Evolutionary conservation across 2,888 invertebrate genomes (phyloP).

Genomic region (Latheticus oryzae): DNA sequence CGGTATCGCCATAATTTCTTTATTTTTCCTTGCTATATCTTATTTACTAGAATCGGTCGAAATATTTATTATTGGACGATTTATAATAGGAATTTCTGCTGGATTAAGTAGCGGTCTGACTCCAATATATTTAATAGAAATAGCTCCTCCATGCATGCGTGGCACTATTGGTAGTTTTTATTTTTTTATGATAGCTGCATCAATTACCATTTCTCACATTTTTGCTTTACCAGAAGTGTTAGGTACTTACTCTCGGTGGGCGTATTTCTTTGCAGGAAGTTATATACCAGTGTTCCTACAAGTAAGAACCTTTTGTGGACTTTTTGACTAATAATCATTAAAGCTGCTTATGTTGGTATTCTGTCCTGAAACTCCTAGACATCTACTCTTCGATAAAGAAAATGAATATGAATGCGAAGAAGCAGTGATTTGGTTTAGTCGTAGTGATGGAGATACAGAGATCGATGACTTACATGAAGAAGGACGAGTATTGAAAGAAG

Average conservation of each 20-base stretch:
- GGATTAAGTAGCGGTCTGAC: not conserved
- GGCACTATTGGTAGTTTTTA: not conserved
- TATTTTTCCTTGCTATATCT: not conserved
- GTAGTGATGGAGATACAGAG: not conserved
- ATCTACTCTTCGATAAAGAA: not conserved
- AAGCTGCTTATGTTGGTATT: no score
- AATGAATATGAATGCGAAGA: not conserved
- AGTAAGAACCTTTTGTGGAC: no score
- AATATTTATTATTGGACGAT: not conserved
- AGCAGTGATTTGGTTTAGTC: slow-evolving; percentile 1
- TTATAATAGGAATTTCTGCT: not conserved
- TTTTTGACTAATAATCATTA: no score
- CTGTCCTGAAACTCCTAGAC: slow-evolving; percentile 1
- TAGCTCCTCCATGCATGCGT: not conserved
- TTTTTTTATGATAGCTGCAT: not conserved
- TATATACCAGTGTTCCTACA: no score
- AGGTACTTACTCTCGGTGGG: no score
- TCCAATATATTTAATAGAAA: not conserved
- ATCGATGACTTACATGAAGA: not conserved
- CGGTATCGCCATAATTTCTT: not conserved
- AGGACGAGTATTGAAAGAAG: slow-evolving; percentile 15
- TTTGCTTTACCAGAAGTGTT: no score
- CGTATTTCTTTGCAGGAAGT: no score
- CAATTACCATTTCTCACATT: not conserved
- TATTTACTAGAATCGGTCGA: not conserved